phyloP scores from a whole-genome alignment of 2,797 vertebrate species.

The Octomys mimax region DNA sequence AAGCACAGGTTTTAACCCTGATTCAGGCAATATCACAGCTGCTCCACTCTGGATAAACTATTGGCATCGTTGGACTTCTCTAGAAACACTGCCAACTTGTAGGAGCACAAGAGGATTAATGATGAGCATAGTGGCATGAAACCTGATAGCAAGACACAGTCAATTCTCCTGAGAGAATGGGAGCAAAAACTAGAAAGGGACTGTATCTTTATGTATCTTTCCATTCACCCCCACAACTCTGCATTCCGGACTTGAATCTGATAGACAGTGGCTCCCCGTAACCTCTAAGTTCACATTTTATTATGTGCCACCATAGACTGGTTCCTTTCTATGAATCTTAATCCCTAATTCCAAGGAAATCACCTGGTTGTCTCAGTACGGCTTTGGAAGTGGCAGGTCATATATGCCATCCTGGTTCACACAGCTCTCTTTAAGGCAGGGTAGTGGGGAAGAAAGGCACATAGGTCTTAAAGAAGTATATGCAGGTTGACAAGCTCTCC shows the following conservation, averaged over 20 bases:
- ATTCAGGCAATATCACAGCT: fast-evolving
- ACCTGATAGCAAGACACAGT: not conserved
- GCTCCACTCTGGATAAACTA: not conserved
- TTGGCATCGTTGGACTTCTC: not conserved
- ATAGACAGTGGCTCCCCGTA: not conserved
- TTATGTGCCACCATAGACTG: not conserved
- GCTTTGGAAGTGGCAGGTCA: not conserved
- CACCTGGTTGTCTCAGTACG: not conserved
- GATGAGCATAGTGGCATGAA: not conserved
- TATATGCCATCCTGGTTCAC: not conserved
- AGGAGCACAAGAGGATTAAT: not conserved
- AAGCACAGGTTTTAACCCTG: not conserved
- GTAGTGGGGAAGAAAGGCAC: fast-evolving
- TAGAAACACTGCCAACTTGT: not conserved
- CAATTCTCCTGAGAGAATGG: not conserved
- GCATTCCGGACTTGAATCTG: not conserved
- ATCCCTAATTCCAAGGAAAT: not conserved
- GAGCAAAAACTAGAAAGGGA: not conserved
- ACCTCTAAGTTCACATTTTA: not conserved
- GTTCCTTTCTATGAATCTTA: not conserved
- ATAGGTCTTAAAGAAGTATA: not conserved
- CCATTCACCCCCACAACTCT: not conserved
- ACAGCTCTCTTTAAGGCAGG: not conserved
- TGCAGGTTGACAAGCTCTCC: not conserved
- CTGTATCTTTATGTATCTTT: not conserved